phyloP scores from a whole-genome alignment of 1,140 invertebrate species.

The Odontomachus brunneus region DNA sequence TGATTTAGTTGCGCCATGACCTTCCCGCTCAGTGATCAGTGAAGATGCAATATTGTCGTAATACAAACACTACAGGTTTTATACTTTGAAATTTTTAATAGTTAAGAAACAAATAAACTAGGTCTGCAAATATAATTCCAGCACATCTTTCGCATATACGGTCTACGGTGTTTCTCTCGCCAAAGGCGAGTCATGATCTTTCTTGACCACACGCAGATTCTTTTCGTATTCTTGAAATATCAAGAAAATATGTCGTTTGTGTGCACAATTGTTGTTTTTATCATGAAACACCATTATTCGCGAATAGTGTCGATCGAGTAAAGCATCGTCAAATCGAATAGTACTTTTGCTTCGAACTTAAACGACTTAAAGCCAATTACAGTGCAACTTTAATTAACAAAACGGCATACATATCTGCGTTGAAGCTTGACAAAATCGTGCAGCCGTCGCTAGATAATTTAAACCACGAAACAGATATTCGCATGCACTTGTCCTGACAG shows the following conservation, averaged over 20 bases:
- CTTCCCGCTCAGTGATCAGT: not conserved
- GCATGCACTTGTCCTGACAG: slow-evolving; percentile 29
- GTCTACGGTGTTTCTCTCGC: not conserved
- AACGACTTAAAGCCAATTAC: not conserved
- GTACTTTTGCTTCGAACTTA: slow-evolving; percentile 6
- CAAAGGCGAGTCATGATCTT: not conserved
- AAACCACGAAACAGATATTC: slow-evolving; percentile 28
- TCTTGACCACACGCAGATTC: not conserved
- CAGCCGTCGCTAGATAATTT: slow-evolving; percentile 36
- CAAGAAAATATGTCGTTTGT: not conserved
- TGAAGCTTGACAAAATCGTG: slow-evolving; percentile 22
- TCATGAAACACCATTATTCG: not conserved
- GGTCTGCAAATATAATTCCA: not conserved
- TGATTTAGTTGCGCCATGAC: not conserved
- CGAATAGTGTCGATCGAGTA: not conserved
- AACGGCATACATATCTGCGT: slow-evolving; percentile 39
- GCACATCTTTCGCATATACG: slow-evolving; percentile 4
- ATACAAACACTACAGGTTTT: slow-evolving; percentile 31
- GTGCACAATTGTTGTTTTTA: not conserved
- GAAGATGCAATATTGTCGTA: slow-evolving; percentile 38
- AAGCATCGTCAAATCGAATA: slow-evolving; percentile 5
- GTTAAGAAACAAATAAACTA: not conserved
- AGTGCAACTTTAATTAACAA: slow-evolving; percentile 27
- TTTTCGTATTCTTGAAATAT: not conserved
- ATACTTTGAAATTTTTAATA: slow-evolving; percentile 5